phyloP scores from a whole-genome alignment of 2,888 invertebrate genomes.

The Hyalella azteca region DNA sequence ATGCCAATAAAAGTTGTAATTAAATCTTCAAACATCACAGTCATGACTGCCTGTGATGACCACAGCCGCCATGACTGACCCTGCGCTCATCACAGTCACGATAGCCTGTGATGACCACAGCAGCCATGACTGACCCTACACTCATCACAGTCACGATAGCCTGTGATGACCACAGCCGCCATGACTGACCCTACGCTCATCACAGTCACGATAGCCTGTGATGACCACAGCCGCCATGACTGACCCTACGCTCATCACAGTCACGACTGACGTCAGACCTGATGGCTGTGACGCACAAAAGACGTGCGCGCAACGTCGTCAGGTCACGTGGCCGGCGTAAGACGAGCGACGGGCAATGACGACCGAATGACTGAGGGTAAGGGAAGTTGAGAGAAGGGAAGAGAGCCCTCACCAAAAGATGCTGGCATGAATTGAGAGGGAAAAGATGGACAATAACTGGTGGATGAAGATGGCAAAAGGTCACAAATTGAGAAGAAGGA shows the following conservation, averaged over 20 bases:
- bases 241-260: background rate
- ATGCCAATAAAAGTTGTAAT: background rate
- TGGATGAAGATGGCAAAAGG: too few relatives aligned
- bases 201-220: background rate
- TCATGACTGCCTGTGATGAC: background rate
- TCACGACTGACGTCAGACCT: background rate
- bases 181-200: background rate
- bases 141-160: background rate
- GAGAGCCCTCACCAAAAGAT: too few relatives aligned
- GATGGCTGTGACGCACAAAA: background rate
- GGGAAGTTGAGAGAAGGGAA: too few relatives aligned
- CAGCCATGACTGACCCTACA: background rate
- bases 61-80: background rate
- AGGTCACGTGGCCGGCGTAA: background rate
- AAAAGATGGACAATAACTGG: too few relatives aligned
- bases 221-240: background rate
- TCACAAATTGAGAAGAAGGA: too few relatives aligned
- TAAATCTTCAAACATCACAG: background rate
- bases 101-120: background rate
- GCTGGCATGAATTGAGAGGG: too few relatives aligned
- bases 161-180: background rate
- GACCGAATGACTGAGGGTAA: too few relatives aligned
- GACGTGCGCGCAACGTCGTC: background rate
- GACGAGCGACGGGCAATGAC: too few relatives aligned
- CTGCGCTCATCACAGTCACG: background rate